phyloP scores from a whole-genome alignment of 2,888 invertebrate species.

The Scaeva pyrastri region DNA sequence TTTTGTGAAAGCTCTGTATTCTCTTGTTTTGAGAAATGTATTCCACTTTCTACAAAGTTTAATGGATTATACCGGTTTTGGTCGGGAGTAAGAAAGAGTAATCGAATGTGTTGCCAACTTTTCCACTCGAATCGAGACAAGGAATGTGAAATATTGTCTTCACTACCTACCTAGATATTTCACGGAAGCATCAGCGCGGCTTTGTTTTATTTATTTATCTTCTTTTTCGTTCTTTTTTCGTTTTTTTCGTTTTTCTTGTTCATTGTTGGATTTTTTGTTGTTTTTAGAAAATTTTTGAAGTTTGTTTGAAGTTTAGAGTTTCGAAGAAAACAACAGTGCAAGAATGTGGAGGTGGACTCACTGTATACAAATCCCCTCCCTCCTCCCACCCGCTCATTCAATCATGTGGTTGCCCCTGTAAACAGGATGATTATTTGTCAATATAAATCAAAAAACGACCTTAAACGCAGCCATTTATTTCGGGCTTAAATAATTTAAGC shows the following conservation, averaged over 20 bases:
- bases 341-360: constrained; percentile 13
- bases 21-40: constrained; percentile 74
- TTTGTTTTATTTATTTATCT: constrained; percentile 43
- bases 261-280: not conserved
- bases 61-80: constrained; percentile 75
- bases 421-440: constrained; percentile 50
- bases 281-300: not conserved
- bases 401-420: constrained; percentile 65
- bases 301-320: constrained; percentile 4
- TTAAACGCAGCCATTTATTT: constrained; percentile 3
- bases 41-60: constrained; percentile 74
- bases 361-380: too few species aligned
- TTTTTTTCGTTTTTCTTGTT: not conserved
- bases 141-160: constrained; percentile 68
- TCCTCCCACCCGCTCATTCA: too few species aligned
- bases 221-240: too few species aligned
- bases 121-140: constrained; percentile 59
- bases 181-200: constrained; percentile 30
- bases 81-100: constrained; percentile 71
- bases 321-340: not conserved
- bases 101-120: constrained; percentile 73
- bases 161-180: constrained; percentile 60
- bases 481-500: constrained; percentile 14
- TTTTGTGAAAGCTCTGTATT: constrained; percentile 68
- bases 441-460: constrained; percentile 59